These are phyloP conservation scores for Takifugu bimaculatus DNA, from an alignment of 2,113 vertebrate genomes.

Conservation along the genomic window DNA sequence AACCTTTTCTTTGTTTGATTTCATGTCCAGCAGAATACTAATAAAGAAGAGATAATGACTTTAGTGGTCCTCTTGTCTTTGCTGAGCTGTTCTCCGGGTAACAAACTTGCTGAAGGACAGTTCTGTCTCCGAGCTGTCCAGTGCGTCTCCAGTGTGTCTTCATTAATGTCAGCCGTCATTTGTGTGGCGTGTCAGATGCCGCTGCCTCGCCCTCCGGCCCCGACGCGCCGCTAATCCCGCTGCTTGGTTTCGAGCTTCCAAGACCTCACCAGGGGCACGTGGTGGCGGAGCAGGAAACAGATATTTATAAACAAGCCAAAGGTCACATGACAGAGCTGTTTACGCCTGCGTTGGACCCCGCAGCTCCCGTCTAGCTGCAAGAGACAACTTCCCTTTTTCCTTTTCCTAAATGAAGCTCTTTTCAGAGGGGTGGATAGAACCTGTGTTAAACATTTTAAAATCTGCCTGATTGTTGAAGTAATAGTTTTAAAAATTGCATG, in stretches of 20 bases:
- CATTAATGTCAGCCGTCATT: conserved; percentile 34
- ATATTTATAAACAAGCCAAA: conserved; percentile 64
- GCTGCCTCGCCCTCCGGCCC: conserved; percentile 16
- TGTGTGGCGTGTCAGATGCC: conserved; percentile 21
- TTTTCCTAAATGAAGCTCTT: neutral
- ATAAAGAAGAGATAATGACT: conserved; percentile 63
- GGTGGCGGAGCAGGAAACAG: conserved; percentile 19
- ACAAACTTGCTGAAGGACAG: conserved; percentile 3
- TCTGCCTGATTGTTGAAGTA: too few relatives aligned
- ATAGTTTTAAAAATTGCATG: too few relatives aligned
- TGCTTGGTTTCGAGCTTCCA: conserved; percentile 28
- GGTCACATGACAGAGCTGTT: conserved; percentile 29
- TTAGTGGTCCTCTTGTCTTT: conserved; percentile 12
- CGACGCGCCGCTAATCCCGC: neutral
- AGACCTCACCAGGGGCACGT: conserved; percentile 22
- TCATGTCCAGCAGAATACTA: conserved; percentile 68
- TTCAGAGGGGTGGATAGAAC: too few relatives aligned
- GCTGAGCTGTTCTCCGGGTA: neutral
- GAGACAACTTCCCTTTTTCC: neutral
- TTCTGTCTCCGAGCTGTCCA: conserved; percentile 19
- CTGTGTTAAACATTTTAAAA: too few relatives aligned
- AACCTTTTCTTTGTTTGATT: conserved; percentile 62
- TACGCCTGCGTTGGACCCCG: conserved; percentile 12
- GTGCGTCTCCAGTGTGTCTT: conserved; percentile 17
- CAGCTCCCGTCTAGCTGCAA: neutral